Percentiles rank a stretch among this genome's conserved stretches.
These are phyloP conservation scores for Aplysia californica DNA, from an alignment of 1,140 invertebrate species.

Conservation along the genomic window DNA sequence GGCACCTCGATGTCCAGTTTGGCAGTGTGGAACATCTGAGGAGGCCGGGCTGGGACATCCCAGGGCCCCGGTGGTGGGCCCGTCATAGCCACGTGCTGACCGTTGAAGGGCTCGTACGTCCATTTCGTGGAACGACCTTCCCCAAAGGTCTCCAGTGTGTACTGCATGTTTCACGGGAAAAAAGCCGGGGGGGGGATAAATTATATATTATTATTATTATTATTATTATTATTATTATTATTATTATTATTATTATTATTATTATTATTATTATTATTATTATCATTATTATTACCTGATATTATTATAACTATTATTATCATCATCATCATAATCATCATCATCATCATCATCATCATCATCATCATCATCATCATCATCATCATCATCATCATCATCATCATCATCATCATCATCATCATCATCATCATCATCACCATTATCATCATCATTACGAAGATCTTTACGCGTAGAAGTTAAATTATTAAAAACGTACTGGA, in stretches of 20 bases:
- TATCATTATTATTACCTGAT: background rate
- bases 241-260: background rate
- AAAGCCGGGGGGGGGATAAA: too few relatives aligned
- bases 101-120: slow-evolving; percentile 71
- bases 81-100: slow-evolving; percentile 67
- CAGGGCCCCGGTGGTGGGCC: slow-evolving; percentile 72
- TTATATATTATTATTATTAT: too few relatives aligned
- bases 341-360: slow-evolving; percentile 10
- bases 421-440: slow-evolving; percentile 10
- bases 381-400: slow-evolving; percentile 10
- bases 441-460: slow-evolving; percentile 5
- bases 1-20: slow-evolving; percentile 71
- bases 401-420: slow-evolving; percentile 8
- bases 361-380: slow-evolving; percentile 12
- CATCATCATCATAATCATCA: slow-evolving; percentile 3
- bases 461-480: too few relatives aligned
- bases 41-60: slow-evolving; percentile 68
- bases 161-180: too few relatives aligned
- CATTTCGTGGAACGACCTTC: slow-evolving; percentile 72
- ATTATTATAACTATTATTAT: background rate
- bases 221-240: background rate
- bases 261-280: background rate
- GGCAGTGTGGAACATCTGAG: slow-evolving; percentile 68
- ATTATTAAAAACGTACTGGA: too few relatives aligned
- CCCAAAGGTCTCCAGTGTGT: slow-evolving; percentile 74